A percentile compares a stretch with the other conserved stretches of the same genome.
phyloP scores from a whole-genome alignment of 2,797 vertebrate species.

The Diglossa cyanea region DNA sequence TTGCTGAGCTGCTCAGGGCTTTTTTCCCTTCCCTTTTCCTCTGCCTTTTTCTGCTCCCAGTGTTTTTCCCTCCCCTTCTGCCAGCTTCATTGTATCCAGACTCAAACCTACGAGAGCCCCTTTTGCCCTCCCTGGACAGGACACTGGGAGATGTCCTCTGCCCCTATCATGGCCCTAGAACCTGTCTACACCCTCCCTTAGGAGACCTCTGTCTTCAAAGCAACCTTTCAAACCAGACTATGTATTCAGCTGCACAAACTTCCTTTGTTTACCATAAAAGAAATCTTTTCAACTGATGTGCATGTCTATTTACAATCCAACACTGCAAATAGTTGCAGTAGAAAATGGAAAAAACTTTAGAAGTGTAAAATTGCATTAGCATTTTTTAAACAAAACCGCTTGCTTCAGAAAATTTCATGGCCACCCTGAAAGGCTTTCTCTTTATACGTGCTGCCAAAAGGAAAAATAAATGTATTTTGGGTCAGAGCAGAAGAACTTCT shows the following conservation, averaged over 20 bases:
- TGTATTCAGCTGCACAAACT: background rate
- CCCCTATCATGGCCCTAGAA: background rate
- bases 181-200: background rate
- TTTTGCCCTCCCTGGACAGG: background rate
- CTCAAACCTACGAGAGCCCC: rapidly evolving
- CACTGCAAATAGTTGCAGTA: background rate
- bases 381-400: background rate
- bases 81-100: background rate
- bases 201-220: background rate
- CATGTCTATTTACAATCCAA: background rate
- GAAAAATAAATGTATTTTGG: background rate
- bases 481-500: background rate
- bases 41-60: background rate
- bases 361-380: background rate
- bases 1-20: background rate
- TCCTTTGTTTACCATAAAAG: background rate
- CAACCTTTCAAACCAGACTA: background rate
- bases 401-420: conserved; percentile 6
- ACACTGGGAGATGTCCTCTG: background rate
- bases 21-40: background rate
- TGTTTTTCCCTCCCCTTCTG: background rate
- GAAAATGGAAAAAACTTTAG: background rate
- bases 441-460: background rate
- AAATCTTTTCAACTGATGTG: background rate
- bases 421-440: background rate